phyloP scores from a whole-genome alignment of 2,888 invertebrate genomes.

The Nephrotoma appendiculata region DNA sequence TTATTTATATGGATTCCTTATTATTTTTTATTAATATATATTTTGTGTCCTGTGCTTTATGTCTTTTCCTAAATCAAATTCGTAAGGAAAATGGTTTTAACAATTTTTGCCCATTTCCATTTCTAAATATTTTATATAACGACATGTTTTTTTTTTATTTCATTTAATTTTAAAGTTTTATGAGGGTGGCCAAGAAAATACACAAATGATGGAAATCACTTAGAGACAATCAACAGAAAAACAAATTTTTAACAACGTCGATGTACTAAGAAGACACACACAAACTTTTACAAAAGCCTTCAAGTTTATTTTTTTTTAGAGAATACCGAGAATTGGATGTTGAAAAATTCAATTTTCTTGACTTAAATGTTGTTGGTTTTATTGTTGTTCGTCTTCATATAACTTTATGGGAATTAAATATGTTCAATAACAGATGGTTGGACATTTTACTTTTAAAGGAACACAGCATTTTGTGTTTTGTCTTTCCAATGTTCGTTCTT shows the following conservation, averaged over 20 bases:
- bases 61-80: not conserved
- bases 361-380: not conserved
- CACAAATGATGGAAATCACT: not conserved
- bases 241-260: not conserved
- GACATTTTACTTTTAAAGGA: not conserved
- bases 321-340: not conserved
- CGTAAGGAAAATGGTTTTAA: not conserved
- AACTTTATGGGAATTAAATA: not conserved
- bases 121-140: not conserved
- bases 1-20: not conserved
- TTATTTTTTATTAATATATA: not conserved
- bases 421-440: not conserved
- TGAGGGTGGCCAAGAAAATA: not conserved
- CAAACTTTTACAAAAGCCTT: not conserved
- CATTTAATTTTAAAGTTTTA: not conserved
- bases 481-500: not conserved
- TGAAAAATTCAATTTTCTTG: not conserved
- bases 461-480: not conserved
- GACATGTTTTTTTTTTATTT: not conserved
- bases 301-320: not conserved
- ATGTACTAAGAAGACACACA: not conserved
- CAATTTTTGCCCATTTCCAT: not conserved
- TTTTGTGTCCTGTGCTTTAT: not conserved
- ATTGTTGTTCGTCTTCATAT: not conserved
- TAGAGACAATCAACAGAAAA: not conserved